Conservation (phyloP, 2,888 invertebrate species). For the Ariolimax columbianus region DNA sequence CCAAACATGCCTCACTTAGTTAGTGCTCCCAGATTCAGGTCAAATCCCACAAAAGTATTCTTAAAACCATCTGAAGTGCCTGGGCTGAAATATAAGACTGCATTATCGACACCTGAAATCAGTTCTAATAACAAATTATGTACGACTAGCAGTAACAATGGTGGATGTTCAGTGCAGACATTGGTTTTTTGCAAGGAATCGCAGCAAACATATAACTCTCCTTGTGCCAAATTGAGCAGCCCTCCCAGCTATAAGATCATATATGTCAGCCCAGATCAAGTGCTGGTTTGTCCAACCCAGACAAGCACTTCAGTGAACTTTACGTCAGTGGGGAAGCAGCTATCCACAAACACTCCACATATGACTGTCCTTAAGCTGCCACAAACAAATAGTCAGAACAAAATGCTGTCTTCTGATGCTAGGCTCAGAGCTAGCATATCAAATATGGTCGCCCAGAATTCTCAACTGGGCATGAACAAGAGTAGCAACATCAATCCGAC, state of each 20-base stretch:
- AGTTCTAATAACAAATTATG: background rate
- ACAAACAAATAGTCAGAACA: background rate
- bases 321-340: background rate
- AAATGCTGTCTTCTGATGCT: no score
- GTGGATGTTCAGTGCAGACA: background rate
- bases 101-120: background rate
- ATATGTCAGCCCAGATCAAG: conserved; percentile 24
- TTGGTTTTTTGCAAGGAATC: background rate
- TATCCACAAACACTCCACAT: background rate
- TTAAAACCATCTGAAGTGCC: conserved; percentile 22
- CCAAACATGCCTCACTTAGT: background rate
- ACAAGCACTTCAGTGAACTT: background rate
- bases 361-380: background rate
- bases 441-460: background rate
- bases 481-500: background rate
- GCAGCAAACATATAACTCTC: background rate
- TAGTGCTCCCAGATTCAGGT: background rate
- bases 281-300: conserved; percentile 11
- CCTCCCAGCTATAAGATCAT: conserved; percentile 9
- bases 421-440: no score
- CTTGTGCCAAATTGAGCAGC: background rate
- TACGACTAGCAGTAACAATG: background rate
- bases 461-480: background rate
- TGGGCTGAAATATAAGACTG: background rate
- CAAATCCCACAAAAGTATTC: conserved; percentile 25